These are phyloP conservation scores for Argyra leucocephala DNA, from an alignment of 2,888 invertebrate species.

Conservation along the genomic window DNA sequence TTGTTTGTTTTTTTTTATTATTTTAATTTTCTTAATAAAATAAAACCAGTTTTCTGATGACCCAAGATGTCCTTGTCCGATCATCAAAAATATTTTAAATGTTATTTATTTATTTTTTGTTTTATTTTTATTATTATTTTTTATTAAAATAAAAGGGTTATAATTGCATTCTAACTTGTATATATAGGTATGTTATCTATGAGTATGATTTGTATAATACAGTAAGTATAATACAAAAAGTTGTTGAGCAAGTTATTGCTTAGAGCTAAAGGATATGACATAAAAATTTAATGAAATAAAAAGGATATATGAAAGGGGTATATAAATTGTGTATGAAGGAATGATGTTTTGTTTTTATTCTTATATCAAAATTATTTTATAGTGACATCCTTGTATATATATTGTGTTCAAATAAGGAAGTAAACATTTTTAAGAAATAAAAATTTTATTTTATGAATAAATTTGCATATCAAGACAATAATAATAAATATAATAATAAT, in stretches of 20 bases:
- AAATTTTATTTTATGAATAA: background rate
- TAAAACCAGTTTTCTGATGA: slow-evolving; percentile 18
- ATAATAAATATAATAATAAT: background rate
- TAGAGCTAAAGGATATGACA: background rate
- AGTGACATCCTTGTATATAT: background rate
- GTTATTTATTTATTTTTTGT: no score
- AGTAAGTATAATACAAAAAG: no score
- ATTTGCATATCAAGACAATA: background rate
- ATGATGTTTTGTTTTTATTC: background rate
- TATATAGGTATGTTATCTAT: background rate
- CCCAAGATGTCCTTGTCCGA: slow-evolving; percentile 16
- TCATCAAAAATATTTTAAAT: background rate
- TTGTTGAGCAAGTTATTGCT: no score
- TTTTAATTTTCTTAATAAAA: background rate
- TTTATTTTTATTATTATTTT: no score
- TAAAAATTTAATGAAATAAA: background rate
- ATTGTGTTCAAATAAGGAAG: no score
- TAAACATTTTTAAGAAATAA: background rate
- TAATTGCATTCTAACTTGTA: background rate
- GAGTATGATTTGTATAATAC: no score
- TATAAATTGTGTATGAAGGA: background rate
- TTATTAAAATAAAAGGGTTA: background rate
- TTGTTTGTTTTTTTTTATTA: background rate
- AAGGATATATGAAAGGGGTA: background rate
- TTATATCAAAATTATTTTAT: background rate